Conservation (phyloP, 2,113 vertebrate species). For the Nesospiza acunhae region DNA sequence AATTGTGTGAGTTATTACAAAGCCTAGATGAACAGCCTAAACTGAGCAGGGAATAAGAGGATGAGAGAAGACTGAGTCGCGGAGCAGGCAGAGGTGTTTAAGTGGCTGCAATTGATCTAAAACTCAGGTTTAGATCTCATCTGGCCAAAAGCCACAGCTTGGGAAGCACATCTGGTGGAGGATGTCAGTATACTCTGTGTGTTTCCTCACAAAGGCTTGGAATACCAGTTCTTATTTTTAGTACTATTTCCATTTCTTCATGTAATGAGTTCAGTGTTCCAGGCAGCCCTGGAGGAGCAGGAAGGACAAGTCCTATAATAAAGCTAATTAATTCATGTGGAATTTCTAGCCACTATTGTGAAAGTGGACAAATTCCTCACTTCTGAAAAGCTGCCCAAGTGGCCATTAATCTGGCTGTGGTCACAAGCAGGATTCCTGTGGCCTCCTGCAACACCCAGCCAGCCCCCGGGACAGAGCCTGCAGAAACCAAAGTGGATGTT, state of each 20-base stretch:
- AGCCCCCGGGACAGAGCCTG: neutral
- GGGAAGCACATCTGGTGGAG: neutral
- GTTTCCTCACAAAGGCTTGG: conserved; percentile 1
- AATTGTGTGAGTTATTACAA: neutral
- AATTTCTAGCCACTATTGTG: conserved; percentile 61
- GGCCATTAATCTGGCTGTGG: conserved; percentile 56
- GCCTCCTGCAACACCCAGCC: conserved; percentile 5
- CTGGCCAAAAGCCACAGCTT: conserved; percentile 15
- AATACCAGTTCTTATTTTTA: conserved; percentile 51
- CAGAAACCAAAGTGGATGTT: conserved; percentile 56
- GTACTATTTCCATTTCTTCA: conserved; percentile 43
- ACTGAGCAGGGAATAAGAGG: neutral
- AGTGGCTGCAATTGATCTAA: neutral
- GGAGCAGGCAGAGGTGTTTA: neutral
- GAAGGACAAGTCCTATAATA: conserved; percentile 50
- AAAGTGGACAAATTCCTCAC: conserved; percentile 50
- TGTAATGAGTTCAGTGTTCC: conserved; percentile 50
- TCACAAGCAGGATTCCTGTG: conserved; percentile 52
- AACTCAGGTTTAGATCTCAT: neutral
- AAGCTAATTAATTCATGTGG: conserved; percentile 54
- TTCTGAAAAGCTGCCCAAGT: conserved; percentile 51
- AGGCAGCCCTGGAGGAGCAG: conserved; percentile 47
- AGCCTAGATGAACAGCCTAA: neutral
- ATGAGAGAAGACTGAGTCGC: neutral
- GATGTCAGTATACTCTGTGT: neutral